Percentiles rank a stretch among this genome's conserved stretches.
Conservation (phyloP, 1,140 invertebrate species). For the Caenorhabditis tropicalis region DNA sequence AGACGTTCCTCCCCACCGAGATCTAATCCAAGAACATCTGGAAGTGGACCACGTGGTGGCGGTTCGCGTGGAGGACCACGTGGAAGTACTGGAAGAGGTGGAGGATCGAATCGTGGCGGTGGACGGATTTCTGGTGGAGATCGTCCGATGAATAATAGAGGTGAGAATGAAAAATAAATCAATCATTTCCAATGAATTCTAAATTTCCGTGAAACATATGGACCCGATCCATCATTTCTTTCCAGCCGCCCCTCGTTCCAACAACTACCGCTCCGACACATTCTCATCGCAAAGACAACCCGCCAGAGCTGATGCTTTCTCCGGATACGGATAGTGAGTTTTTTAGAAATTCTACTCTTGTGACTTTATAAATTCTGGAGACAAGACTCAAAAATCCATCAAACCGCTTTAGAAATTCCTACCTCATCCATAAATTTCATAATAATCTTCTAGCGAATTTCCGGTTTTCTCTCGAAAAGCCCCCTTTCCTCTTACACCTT, state of each 20-base stretch:
- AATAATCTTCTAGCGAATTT: too few species aligned
- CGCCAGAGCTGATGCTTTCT: neutral
- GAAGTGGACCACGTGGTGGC: neutral
- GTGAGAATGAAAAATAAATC: neutral
- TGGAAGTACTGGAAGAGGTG: neutral
- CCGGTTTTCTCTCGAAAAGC: too few species aligned
- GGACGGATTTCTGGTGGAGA: neutral
- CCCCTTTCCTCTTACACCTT: neutral
- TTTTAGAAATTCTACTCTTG: neutral
- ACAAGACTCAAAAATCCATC: too few species aligned
- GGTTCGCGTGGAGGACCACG: neutral
- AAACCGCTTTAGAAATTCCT: too few species aligned
- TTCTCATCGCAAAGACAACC: neutral
- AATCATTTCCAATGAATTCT: too few species aligned
- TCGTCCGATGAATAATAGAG: neutral
- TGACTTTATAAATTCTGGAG: too few species aligned
- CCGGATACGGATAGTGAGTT: conserved; percentile 31
- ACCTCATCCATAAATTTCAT: too few species aligned
- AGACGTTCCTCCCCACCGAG: neutral
- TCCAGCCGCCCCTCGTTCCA: neutral
- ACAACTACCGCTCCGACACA: neutral
- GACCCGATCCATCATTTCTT: neutral
- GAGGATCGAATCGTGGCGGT: too few species aligned
- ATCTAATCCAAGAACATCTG: neutral
- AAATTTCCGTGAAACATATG: too few species aligned